Base-by-base conservation (phyloP, 1,140 invertebrate genomes). In the Drosophila malerkotliana region DNA sequence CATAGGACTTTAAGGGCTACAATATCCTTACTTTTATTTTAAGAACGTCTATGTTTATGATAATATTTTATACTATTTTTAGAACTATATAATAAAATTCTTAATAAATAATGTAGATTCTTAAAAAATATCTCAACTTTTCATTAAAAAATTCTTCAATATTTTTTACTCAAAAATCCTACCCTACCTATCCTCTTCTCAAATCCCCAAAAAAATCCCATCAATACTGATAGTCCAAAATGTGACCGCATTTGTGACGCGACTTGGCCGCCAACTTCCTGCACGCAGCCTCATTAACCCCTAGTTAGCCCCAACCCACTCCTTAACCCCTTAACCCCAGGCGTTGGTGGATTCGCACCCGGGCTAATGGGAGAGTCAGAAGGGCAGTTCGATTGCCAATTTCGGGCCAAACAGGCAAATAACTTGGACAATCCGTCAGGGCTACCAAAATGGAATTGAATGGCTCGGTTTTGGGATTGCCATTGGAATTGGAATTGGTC, bases 351-450 rank as follows among this genome's bases (percentile, higher is more conserved):
- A 44, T 44, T 44, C 41, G 41, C 41, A 44, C 41, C 41, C 41
- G 10, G 15, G 14, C 41, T 44, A 44, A 44, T 44, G 0, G 34
- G 6, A 44, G n/a, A 15, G 41, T 44, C 41, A 6, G 15, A 18
- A 44, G 15, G n/a, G 9, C n/a, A 44, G 41, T 44, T 18, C 41
- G 15, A 44, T 44, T 44, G 41, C 14, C 69, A 55, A 63, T 73
- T 37, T 59, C 30, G 59, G 54, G 37, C 53, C 8, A 74, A 55
- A 74, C 59, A 34, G 39, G 52, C 69, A 55, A 74, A 64, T 44
- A 64, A 14, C 52, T 48, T 41, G 37, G 60, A 55, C 52, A 74
- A 64, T 52, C 71, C 59, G 15, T 44, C 41, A 44, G n/a, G 7
- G 10, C n/a, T 44, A 15, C 41, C 14, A 44, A 44, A 44, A 44